Evolutionary conservation across 2,113 vertebrate species (phyloP).

Genomic region (Ammodytes dubius): DNA sequence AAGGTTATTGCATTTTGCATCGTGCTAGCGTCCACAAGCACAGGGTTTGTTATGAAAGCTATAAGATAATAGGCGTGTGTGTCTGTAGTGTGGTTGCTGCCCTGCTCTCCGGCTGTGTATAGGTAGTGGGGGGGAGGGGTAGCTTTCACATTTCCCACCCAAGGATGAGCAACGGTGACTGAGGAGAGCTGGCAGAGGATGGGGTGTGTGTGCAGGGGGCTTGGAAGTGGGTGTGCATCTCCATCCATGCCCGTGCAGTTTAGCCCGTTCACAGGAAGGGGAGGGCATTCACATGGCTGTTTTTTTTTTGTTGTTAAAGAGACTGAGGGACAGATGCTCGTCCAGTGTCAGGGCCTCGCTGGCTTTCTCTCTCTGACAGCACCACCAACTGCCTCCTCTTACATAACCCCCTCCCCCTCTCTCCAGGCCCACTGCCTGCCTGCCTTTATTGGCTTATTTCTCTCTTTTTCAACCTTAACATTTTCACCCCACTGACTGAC

Average conservation of each 20-base stretch:
- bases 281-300: slow-evolving; percentile 40
- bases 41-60: slow-evolving; percentile 34
- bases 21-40: slow-evolving; percentile 40
- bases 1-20: slow-evolving; percentile 49
- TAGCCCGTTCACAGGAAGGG: slow-evolving; percentile 13
- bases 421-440: slow-evolving; percentile 65
- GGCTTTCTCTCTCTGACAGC: slow-evolving; percentile 73
- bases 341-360: slow-evolving; percentile 73
- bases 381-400: slow-evolving; percentile 84
- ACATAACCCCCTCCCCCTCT: slow-evolving; percentile 82
- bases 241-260: slow-evolving; percentile 25
- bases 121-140: slow-evolving; percentile 75
- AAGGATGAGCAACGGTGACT: slow-evolving; percentile 70
- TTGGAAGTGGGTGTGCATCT: slow-evolving; percentile 32
- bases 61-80: slow-evolving; percentile 28
- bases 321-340: slow-evolving; percentile 76
- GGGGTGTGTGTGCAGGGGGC: slow-evolving; percentile 22
- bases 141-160: slow-evolving; percentile 66
- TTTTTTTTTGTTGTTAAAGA: slow-evolving; percentile 28
- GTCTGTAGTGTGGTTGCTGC: slow-evolving; percentile 63
- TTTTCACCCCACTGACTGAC: slow-evolving; percentile 67
- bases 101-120: slow-evolving; percentile 56
- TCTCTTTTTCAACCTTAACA: slow-evolving; percentile 74
- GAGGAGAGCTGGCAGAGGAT: slow-evolving; percentile 37
- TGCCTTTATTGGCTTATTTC: slow-evolving; percentile 83